Evolutionary conservation across 2,113 vertebrate species (phyloP), one percentile per base, ranked within the genome.

Genomic region (Brachyhypopomus occidentalis): DNA sequence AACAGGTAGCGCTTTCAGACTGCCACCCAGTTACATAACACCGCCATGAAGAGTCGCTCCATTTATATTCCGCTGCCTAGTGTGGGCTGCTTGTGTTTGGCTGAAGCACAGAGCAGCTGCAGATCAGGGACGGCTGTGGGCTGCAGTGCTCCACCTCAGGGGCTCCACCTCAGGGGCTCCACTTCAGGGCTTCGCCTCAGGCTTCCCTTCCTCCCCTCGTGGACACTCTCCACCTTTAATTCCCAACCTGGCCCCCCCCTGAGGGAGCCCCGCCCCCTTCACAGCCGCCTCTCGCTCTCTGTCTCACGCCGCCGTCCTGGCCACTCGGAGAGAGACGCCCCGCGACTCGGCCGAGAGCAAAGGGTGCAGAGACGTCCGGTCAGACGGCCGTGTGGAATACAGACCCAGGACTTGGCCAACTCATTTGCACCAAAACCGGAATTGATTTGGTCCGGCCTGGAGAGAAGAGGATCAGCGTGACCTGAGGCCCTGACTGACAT

Each of bases 131-230:
- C 58, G 34, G 36, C 78, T 59, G 45, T 58, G 34, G 75, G 79
- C 56, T 83, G 1, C 45, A 14, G 45, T 11, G 45, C 45, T 52
- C 45, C 45, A 12, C 80, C 76, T 67, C 19, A 79, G 45, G 59
- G n/a, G n/a, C n/a, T n/a, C 64, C 27, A 84, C 83, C 83, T 84
- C 72, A 72, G 82, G 52, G 83, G 67, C 80, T 71, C 12, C n/a
- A n/a, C n/a, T n/a, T n/a, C n/a, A n/a, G n/a, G n/a, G n/a, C n/a
- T 4, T 9, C 71, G 85, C 85, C 85, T 19, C 55, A 84, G 85
- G 85, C 85, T 72, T 74, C 36, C 62, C 63, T 55, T 52, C 62
- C 52, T 23, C 62, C 75, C 63, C 78, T 38, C 58, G 67, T 76
- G 63, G 74, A 55, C 66, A 56, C 60, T 36, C 70, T 78, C 59